These are phyloP conservation scores for Synergus itoensis DNA, from an alignment of 2,888 invertebrate species.

Conservation along the genomic window DNA sequence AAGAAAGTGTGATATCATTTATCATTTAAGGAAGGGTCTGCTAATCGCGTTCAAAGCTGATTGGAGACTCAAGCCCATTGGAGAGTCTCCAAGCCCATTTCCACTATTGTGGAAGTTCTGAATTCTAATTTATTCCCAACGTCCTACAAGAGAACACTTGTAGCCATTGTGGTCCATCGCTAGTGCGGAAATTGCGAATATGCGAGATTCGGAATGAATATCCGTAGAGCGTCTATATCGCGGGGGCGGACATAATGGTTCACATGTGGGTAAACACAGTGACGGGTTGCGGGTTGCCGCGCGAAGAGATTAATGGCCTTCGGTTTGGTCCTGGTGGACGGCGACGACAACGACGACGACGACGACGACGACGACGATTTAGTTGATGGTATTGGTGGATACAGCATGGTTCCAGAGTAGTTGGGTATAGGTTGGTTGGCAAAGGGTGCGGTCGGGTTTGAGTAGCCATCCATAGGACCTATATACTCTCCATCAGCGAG, in stretches of 20 bases:
- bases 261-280: slow-evolving; percentile 77
- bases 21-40: not conserved
- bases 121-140: slow-evolving; percentile 3
- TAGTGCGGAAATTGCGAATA: slow-evolving; percentile 54
- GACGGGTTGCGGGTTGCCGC: slow-evolving; percentile 77
- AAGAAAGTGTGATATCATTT: not conserved
- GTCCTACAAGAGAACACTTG: slow-evolving; percentile 11
- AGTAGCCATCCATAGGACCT: slow-evolving; percentile 70
- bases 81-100: not conserved
- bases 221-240: slow-evolving; percentile 70
- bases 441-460: slow-evolving; percentile 72
- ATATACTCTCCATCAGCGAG: slow-evolving; percentile 62
- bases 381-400: slow-evolving; percentile 51
- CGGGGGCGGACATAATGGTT: slow-evolving; percentile 77
- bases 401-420: slow-evolving; percentile 43
- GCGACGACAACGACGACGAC: slow-evolving; percentile 51
- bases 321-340: slow-evolving; percentile 66
- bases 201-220: slow-evolving; percentile 59
- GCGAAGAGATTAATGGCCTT: slow-evolving; percentile 76
- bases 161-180: slow-evolving; percentile 49
- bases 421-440: slow-evolving; percentile 47
- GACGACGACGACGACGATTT: slow-evolving; percentile 50
- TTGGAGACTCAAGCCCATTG: not conserved
- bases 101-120: not conserved
- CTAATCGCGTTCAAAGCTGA: too few relatives aligned